A percentile compares a stretch with the other conserved stretches of the same genome.
Evolutionary conservation across 2,888 invertebrate species (phyloP).

Genomic region (Idaea dimidiata): DNA sequence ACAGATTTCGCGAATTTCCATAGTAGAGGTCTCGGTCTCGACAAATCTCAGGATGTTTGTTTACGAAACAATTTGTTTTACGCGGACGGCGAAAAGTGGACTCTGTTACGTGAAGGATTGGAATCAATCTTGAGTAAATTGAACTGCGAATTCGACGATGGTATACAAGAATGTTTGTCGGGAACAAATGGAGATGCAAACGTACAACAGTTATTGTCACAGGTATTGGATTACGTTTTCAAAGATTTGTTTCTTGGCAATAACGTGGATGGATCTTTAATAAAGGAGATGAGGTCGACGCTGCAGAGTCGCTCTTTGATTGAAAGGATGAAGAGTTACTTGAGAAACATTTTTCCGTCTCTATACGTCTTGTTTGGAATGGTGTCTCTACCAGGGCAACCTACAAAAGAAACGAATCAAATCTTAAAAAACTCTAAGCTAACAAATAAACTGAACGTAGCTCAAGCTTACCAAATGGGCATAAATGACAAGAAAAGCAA

Average conservation of each 20-base stretch:
- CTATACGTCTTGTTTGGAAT: conserved; percentile 58
- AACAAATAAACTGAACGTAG: conserved; percentile 47
- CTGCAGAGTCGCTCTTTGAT: conserved; percentile 50
- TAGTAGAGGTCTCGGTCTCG: conserved; percentile 72
- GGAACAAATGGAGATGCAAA: conserved; percentile 75
- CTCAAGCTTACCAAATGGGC: conserved; percentile 47
- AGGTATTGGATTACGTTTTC: conserved; percentile 73
- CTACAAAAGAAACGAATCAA: conserved; percentile 43
- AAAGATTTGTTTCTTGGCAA: conserved; percentile 63
- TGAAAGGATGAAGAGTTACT: conserved; percentile 61
- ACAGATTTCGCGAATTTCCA: conserved; percentile 74
- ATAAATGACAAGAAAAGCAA: conserved; percentile 47
- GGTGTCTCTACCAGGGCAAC: conserved; percentile 46
- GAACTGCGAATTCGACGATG: conserved; percentile 49
- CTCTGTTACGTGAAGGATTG: conserved; percentile 58
- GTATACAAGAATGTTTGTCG: conserved; percentile 72
- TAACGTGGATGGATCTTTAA: conserved; percentile 46
- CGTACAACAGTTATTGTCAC: conserved; percentile 71
- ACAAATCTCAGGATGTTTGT: conserved; percentile 78
- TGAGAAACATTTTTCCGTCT: conserved; percentile 69
- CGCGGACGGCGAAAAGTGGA: conserved; percentile 74
- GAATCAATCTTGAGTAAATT: conserved; percentile 62
- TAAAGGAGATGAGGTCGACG: conserved; percentile 50
- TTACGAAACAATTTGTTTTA: conserved; percentile 78
- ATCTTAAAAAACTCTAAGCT: conserved; percentile 50